Percentiles rank a stretch among this genome's conserved stretches.
Evolutionary conservation across 2,888 invertebrate species (phyloP).

Genomic region (Synanthedon andrenaeformis): DNA sequence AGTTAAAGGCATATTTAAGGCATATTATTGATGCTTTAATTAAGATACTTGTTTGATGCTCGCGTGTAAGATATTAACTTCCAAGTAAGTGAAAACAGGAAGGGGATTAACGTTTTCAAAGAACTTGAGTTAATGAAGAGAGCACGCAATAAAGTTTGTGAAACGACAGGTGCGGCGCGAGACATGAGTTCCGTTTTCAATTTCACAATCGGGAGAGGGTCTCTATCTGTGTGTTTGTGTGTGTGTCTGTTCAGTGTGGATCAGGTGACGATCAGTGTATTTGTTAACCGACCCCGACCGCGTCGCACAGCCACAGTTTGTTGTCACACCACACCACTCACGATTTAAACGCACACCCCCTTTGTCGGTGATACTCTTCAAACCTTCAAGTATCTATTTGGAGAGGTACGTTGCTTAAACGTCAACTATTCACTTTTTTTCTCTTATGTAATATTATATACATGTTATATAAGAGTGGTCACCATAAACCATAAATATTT

Average conservation of each 20-base stretch:
- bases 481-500: no score
- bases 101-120: conserved; percentile 22
- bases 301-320: not conserved
- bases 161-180: conserved; percentile 31
- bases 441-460: no score
- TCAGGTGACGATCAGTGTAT: conserved; percentile 24
- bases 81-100: conserved; percentile 5
- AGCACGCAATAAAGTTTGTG: conserved; percentile 41
- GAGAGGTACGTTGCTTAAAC: no score
- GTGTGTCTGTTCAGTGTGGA: conserved; percentile 12
- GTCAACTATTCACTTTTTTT: no score
- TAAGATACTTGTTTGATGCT: no score
- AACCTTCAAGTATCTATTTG: no score
- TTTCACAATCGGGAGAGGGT: conserved; percentile 13
- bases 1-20: no score
- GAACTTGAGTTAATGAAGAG: conserved; percentile 43
- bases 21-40: no score
- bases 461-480: no score
- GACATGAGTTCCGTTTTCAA: conserved; percentile 21
- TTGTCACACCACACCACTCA: conserved; percentile 15
- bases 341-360: conserved; percentile 26
- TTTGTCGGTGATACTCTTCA: conserved; percentile 10
- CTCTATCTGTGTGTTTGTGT: conserved; percentile 2
- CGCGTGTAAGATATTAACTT: not conserved
- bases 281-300: conserved; percentile 3